phyloP scores from a whole-genome alignment of 92 coral and sea anemone species.

The Scolanthus callimorphus region DNA sequence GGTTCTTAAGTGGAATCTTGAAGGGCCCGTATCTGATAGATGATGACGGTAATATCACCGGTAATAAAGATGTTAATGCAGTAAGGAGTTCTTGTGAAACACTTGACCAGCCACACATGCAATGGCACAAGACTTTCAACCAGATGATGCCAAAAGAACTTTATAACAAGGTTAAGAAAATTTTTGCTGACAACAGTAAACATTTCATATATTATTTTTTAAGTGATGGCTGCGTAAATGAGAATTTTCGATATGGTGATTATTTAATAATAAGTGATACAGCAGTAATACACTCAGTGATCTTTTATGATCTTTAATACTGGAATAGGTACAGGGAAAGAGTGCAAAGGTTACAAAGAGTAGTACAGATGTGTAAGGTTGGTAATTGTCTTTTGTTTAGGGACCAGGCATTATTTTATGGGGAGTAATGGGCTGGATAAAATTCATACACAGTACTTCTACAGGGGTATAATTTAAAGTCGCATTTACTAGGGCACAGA shows the following conservation, averaged over 20 bases:
- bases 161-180: conserved; percentile 15
- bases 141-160: conserved; percentile 3
- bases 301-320: conserved; percentile 12
- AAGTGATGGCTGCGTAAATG: conserved; percentile 42
- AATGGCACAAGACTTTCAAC: conserved; percentile 6
- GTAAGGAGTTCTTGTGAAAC: background rate
- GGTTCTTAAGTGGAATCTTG: conserved; percentile 5
- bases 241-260: conserved; percentile 16
- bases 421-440: no score
- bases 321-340: no score
- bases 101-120: background rate
- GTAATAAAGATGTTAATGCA: no score
- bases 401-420: no score
- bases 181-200: conserved; percentile 45
- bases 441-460: no score
- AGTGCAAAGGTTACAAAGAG: no score
- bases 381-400: no score
- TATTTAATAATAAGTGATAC: conserved; percentile 34
- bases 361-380: no score
- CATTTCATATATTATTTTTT: conserved; percentile 31
- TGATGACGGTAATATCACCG: conserved; percentile 4
- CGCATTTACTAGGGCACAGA: no score
- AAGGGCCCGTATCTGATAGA: conserved; percentile 1
- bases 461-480: no score
- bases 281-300: conserved; percentile 11